These are phyloP conservation scores for Plebejus anna DNA, from an alignment of 2,888 invertebrate genomes.

Conservation along the genomic window DNA sequence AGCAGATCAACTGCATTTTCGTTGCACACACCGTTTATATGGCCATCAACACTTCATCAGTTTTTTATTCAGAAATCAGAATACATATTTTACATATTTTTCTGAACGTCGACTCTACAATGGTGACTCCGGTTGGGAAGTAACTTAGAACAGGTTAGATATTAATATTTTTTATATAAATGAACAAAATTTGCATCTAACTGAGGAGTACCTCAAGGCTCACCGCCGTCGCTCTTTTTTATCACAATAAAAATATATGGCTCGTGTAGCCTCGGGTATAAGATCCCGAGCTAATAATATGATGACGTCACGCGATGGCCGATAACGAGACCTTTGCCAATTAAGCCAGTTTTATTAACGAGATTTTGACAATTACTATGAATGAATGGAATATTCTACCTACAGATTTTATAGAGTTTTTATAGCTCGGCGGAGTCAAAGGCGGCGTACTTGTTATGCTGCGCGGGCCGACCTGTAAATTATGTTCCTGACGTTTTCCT, in stretches of 20 bases:
- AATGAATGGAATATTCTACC: conserved; percentile 20
- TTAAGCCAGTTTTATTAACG: conserved; percentile 13
- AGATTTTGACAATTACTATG: conserved; percentile 3
- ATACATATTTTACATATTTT: no score
- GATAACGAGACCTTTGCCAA: conserved; percentile 3
- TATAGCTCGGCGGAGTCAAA: conserved; percentile 4
- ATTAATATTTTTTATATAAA: not conserved
- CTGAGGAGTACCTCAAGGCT: not conserved
- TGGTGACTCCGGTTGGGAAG: no score
- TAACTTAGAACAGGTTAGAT: no score
- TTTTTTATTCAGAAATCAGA: no score
- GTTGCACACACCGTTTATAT: not conserved
- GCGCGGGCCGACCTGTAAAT: not conserved
- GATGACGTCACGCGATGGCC: conserved; percentile 9
- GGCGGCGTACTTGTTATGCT: conserved; percentile 1
- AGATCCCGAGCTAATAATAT: not conserved
- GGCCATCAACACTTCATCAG: no score
- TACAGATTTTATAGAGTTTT: not conserved
- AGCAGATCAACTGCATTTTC: not conserved
- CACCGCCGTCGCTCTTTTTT: not conserved
- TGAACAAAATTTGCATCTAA: not conserved
- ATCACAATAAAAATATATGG: conserved; percentile 15
- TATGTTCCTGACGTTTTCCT: not conserved
- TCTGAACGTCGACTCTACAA: no score
- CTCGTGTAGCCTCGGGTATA: not conserved